These are phyloP conservation scores for Callipepla californica DNA, from an alignment of 2,113 vertebrate genomes.

Conservation along the genomic window DNA sequence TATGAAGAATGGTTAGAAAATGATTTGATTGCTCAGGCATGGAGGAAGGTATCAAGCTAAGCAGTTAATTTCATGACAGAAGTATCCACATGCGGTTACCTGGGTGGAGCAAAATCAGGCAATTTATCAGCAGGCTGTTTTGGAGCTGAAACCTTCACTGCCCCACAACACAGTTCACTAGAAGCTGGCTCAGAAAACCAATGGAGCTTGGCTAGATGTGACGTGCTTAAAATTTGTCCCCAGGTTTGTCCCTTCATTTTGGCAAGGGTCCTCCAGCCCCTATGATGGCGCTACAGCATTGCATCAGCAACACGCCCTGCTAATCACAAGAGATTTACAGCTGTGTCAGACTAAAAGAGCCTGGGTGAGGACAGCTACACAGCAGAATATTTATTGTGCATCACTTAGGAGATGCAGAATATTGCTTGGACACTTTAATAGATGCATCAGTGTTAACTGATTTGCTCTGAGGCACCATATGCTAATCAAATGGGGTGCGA, in stretches of 20 bases:
- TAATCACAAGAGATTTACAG: not conserved
- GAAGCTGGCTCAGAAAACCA: not conserved
- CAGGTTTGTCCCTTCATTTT: not conserved
- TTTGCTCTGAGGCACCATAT: slow-evolving; percentile 71
- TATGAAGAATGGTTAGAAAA: not conserved
- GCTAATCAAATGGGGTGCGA: slow-evolving; percentile 67
- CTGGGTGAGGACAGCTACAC: not conserved
- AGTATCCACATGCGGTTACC: not conserved
- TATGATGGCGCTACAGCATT: not conserved
- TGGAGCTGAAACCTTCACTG: not conserved
- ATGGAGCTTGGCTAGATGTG: not conserved
- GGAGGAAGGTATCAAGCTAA: not conserved
- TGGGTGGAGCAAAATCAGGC: not conserved
- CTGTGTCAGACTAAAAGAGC: not conserved
- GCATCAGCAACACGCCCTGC: not conserved
- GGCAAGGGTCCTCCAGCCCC: not conserved
- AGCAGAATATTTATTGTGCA: not conserved
- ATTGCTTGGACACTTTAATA: slow-evolving; percentile 64
- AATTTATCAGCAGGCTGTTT: not conserved
- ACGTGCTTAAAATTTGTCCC: not conserved
- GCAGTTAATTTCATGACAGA: not conserved
- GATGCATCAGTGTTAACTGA: slow-evolving; percentile 69
- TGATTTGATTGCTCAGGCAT: not conserved
- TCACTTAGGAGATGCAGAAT: slow-evolving; percentile 47
- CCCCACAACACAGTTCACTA: not conserved